These are phyloP conservation scores for Perca fluviatilis DNA, from an alignment of 2,113 vertebrate genomes.

Conservation along the genomic window DNA sequence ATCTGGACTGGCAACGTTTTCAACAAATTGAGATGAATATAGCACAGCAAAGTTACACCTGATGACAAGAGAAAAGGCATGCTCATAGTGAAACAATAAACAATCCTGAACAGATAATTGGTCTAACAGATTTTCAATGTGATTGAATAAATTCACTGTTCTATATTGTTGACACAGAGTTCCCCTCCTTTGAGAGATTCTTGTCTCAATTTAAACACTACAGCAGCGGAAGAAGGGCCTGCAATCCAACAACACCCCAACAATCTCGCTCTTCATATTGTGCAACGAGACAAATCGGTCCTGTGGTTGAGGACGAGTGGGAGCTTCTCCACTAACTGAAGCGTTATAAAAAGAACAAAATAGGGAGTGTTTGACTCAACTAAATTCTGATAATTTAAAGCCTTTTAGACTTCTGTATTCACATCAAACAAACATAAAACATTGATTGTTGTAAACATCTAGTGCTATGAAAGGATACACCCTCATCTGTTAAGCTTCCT, in stretches of 20 bases:
- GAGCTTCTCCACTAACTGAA: conserved; percentile 12
- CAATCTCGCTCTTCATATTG: conserved; percentile 33
- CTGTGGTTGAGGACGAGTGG: neutral
- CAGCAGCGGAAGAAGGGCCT: conserved; percentile 34
- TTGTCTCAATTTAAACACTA: conserved; percentile 27
- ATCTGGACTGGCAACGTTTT: conserved; percentile 49
- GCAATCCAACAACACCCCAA: conserved; percentile 43
- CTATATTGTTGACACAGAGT: conserved; percentile 17
- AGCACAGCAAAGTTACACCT: conserved; percentile 60
- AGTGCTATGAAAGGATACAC: conserved; percentile 21
- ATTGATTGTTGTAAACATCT: conserved; percentile 53
- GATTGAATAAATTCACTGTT: conserved; percentile 28
- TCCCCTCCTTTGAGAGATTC: conserved; percentile 11
- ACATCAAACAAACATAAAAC: conserved; percentile 46
- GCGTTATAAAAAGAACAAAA: conserved; percentile 9
- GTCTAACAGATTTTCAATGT: conserved; percentile 23
- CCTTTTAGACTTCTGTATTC: conserved; percentile 22
- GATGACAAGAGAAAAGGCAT: conserved; percentile 68
- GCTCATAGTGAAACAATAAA: conserved; percentile 64
- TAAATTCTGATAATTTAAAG: conserved; percentile 14
- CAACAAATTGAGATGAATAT: conserved; percentile 43
- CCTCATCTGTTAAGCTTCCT: conserved; percentile 23
- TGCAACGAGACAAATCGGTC: conserved; percentile 40
- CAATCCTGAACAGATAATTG: conserved; percentile 52
- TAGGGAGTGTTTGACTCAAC: conserved; percentile 10